phyloP scores from a whole-genome alignment of 2,113 vertebrate genomes.

The Emydocephalus ijimae region DNA sequence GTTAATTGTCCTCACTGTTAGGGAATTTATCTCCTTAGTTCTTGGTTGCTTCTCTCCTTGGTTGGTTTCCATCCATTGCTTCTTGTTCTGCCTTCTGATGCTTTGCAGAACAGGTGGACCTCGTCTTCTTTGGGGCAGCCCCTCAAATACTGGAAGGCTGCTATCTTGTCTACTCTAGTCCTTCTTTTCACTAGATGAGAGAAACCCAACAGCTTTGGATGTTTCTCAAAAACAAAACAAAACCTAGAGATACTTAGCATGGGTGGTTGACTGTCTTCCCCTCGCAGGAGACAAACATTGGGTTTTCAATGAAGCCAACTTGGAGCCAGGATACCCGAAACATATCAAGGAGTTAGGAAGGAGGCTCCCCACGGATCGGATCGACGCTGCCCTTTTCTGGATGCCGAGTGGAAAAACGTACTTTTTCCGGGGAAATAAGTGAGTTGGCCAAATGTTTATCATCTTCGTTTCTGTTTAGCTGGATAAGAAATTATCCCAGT shows the following conservation, averaged over 20 bases:
- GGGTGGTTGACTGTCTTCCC: background rate
- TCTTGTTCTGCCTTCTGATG: too few species aligned
- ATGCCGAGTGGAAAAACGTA: conserved; percentile 87
- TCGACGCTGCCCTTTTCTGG: conserved; percentile 87
- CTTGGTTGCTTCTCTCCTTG: background rate
- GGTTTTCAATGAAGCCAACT: conserved; percentile 82
- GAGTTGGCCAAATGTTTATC: conserved; percentile 41
- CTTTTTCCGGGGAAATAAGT: conserved; percentile 88
- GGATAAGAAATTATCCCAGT: too few species aligned
- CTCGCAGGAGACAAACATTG: conserved; percentile 82
- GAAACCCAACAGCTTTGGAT: background rate
- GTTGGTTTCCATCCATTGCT: background rate
- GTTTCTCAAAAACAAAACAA: too few species aligned
- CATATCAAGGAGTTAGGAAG: conserved; percentile 79
- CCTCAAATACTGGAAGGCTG: background rate
- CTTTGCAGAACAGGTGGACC: background rate
- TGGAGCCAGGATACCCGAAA: conserved; percentile 85
- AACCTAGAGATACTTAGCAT: fast-evolving
- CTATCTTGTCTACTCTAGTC: background rate
- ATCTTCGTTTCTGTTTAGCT: background rate
- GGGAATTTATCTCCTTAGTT: background rate
- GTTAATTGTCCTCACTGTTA: too few species aligned
- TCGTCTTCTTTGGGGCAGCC: too few species aligned
- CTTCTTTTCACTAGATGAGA: background rate
- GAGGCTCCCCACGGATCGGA: conserved; percentile 79